A percentile compares a stretch with the other conserved stretches of the same genome.
Conservation (phyloP, 92 coral and sea anemone genomes). For the Montipora capitata region DNA sequence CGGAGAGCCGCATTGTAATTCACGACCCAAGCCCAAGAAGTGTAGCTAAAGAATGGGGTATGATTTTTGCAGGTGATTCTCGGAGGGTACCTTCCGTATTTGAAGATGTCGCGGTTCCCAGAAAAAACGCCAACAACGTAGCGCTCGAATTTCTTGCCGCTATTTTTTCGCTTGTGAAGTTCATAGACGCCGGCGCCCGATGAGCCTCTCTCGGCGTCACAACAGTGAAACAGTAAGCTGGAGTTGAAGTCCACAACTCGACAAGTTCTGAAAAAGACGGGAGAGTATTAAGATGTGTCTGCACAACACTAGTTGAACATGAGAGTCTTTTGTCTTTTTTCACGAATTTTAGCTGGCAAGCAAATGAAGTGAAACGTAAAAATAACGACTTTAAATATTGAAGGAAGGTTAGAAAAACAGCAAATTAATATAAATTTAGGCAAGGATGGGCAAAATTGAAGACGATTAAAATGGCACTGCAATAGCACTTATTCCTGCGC, state of each 20-base stretch:
- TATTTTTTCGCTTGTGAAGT: slow-evolving; percentile 52
- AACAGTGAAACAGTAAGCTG: slow-evolving; percentile 89
- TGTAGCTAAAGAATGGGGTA: neutral
- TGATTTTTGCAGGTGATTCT: neutral
- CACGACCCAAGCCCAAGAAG: neutral
- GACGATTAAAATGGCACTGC: no score
- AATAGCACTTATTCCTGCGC: no score
- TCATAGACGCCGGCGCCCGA: slow-evolving; percentile 98
- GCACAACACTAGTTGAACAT: no score
- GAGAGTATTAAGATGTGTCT: no score
- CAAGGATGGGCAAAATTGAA: no score
- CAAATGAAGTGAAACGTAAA: no score
- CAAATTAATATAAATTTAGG: no score
- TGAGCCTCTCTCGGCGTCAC: slow-evolving; percentile 95
- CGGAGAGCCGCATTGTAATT: slow-evolving; percentile 96
- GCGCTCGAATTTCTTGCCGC: slow-evolving; percentile 60
- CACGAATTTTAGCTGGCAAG: no score
- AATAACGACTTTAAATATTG: no score
- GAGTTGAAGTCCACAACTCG: slow-evolving; percentile 36
- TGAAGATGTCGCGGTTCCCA: slow-evolving; percentile 83
- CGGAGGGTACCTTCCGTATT: neutral
- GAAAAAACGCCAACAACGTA: slow-evolving; percentile 91
- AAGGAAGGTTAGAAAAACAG: no score
- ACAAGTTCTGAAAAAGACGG: slow-evolving; percentile 54
- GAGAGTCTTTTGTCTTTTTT: no score